These are phyloP conservation scores for Epistrophe grossulariae DNA, from an alignment of 2,888 invertebrate genomes.

Conservation along the genomic window DNA sequence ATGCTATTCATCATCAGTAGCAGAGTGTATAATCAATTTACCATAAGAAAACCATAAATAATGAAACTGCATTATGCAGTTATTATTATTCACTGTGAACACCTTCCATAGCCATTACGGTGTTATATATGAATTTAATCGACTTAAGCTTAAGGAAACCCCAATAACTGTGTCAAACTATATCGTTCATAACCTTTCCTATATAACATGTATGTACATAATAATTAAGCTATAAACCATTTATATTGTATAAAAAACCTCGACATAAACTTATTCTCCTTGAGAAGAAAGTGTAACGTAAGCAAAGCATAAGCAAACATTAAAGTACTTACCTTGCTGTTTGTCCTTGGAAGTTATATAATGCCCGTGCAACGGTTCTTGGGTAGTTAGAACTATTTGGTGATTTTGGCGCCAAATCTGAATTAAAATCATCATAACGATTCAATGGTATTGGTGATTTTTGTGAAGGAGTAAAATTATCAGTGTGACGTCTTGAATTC, in stretches of 20 bases:
- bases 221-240: constrained; percentile 19
- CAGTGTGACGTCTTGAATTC: constrained; percentile 96
- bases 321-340: constrained; percentile 85
- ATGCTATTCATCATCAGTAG: neutral
- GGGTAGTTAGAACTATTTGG: constrained; percentile 80
- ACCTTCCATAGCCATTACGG: neutral
- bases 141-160: constrained; percentile 16
- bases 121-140: neutral
- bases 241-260: neutral
- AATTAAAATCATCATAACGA: constrained; percentile 94
- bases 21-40: neutral
- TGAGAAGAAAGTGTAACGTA: constrained; percentile 4
- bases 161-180: constrained; percentile 28
- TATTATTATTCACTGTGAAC: neutral
- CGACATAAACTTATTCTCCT: constrained; percentile 1
- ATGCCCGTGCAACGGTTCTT: constrained; percentile 92
- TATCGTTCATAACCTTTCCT: constrained; percentile 1
- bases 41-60: neutral
- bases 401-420: constrained; percentile 86
- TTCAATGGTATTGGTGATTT: constrained; percentile 96
- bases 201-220: neutral
- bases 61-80: neutral
- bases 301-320: neutral
- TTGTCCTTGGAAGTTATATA: constrained; percentile 95
- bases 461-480: constrained; percentile 96